A percentile compares a stretch with the other conserved stretches of the same genome.
These are phyloP conservation scores for Orchestes rusci DNA, from an alignment of 2,888 invertebrate genomes.

Conservation along the genomic window DNA sequence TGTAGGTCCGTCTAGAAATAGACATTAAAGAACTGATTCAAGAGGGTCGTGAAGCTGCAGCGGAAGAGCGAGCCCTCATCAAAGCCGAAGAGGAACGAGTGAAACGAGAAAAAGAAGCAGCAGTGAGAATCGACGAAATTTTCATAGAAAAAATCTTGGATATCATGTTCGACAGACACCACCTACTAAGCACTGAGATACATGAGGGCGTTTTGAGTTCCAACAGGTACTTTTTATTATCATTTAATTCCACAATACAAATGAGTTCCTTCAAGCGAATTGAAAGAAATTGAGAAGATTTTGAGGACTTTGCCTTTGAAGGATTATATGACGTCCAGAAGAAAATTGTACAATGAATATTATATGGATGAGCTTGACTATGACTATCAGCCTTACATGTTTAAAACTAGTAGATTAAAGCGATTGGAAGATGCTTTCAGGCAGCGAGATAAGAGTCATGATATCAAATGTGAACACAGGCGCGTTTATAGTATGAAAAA, in stretches of 20 bases:
- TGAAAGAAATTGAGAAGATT: constrained; percentile 36
- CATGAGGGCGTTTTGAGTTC: constrained; percentile 35
- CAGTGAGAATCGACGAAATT: too few species aligned
- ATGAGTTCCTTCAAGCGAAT: constrained; percentile 29
- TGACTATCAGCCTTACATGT: constrained; percentile 3
- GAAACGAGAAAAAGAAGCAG: neutral
- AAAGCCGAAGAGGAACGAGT: neutral
- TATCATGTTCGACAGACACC: constrained; percentile 40
- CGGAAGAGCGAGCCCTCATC: neutral
- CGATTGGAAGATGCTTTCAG: constrained; percentile 28
- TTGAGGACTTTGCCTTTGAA: constrained; percentile 33
- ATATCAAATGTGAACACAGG: too few species aligned
- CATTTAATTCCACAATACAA: constrained; percentile 2
- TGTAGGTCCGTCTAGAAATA: constrained; percentile 27
- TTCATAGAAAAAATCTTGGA: constrained; percentile 34
- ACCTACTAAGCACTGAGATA: constrained; percentile 36
- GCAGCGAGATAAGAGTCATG: constrained; percentile 25
- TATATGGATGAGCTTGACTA: constrained; percentile 1
- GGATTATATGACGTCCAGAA: constrained; percentile 34
- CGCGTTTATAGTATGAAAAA: constrained; percentile 6
- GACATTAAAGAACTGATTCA: constrained; percentile 23
- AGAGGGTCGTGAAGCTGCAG: constrained; percentile 1
- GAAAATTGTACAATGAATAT: constrained; percentile 26
- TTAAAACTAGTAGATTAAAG: constrained; percentile 18
- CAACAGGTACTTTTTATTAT: constrained; percentile 23